Evolutionary conservation across 1,140 invertebrate genomes (phyloP), one percentile per base, ranked within the genome.

Genomic region (Caenorhabditis latens): DNA sequence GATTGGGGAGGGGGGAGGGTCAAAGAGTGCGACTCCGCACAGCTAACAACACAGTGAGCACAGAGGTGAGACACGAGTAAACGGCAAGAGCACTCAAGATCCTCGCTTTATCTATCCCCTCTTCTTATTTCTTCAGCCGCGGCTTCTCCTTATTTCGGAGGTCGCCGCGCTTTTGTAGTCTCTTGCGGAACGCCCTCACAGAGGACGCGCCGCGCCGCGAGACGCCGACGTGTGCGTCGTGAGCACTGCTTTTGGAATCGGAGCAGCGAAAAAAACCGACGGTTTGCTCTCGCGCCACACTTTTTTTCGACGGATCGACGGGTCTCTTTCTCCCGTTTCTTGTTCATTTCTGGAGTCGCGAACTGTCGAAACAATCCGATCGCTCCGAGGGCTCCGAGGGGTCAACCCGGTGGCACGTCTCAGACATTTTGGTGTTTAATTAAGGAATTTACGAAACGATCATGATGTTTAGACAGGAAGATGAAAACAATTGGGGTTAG

Each of bases 101-200:
- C 82, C 53, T 84, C 55, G 57, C 57, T 84, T 61, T 84, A 57
- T 79, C 71, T 63, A 71, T 71, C 43, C n/a, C 65, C 14, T 71
- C 50, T 53, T 16, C 50, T 53, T 53, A 53, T 53, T 6, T 42
- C 79, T 83, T 42, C 55, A 42, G 42, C 53, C 55, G 53, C 42
- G 16, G 57, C 53, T 84, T 84, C 57, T 84, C 43, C 53, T 42
- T 40, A 46, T 46, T 71, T 71, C 65, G 43, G 32, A 32, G 32
- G 32, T 71, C 65, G 43, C 65, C 65, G n/a, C 42, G 71, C 84
- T 85, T 85, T 85, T 85, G 84, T 85, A 85, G 84, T 75, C 84
- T 53, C 48, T 85, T 67, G 84, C 84, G 84, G 67, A 67, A 75
- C 63, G 84, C 67, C 84, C 71, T 79, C 71, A 79, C 71, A 79